These are phyloP conservation scores for Montipora efflorescens DNA, from an alignment of 64 coral and sea anemone species.

Conservation along the genomic window DNA sequence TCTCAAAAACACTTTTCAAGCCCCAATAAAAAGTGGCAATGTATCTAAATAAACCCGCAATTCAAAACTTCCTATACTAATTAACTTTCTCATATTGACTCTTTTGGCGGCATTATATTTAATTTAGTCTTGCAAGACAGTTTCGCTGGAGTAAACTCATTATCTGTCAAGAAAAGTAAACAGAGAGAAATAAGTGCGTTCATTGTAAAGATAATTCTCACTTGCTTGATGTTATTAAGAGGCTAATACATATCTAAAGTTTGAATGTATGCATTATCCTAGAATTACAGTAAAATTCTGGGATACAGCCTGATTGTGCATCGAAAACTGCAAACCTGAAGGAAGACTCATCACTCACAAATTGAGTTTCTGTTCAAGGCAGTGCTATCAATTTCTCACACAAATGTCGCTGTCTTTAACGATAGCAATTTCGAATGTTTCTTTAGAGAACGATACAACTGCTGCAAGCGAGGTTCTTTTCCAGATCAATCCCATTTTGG, in stretches of 20 bases:
- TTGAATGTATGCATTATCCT: background rate
- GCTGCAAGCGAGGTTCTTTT: background rate
- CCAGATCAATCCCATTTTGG: conserved; percentile 40
- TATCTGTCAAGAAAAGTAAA: conserved; percentile 25
- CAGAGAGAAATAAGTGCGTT: background rate
- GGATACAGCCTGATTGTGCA: background rate
- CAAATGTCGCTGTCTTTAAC: background rate
- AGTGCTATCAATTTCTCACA: background rate
- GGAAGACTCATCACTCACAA: background rate
- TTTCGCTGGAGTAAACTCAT: conserved; percentile 22
- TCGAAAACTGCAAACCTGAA: background rate
- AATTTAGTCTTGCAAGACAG: background rate
- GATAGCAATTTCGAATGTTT: background rate
- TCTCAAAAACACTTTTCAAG: too few species aligned
- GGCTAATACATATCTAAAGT: background rate
- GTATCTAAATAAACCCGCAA: too few species aligned
- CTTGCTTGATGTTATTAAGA: conserved; percentile 23
- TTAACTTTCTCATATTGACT: conserved; percentile 24
- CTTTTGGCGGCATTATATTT: conserved; percentile 10
- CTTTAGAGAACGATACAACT: background rate
- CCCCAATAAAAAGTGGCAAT: too few species aligned
- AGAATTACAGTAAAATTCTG: background rate
- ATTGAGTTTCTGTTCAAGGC: background rate
- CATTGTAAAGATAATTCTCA: conserved; percentile 14
- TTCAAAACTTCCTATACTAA: conserved; percentile 15